Evolutionary conservation across 2,888 invertebrate genomes (phyloP).

Genomic region (Lagria hirta): DNA sequence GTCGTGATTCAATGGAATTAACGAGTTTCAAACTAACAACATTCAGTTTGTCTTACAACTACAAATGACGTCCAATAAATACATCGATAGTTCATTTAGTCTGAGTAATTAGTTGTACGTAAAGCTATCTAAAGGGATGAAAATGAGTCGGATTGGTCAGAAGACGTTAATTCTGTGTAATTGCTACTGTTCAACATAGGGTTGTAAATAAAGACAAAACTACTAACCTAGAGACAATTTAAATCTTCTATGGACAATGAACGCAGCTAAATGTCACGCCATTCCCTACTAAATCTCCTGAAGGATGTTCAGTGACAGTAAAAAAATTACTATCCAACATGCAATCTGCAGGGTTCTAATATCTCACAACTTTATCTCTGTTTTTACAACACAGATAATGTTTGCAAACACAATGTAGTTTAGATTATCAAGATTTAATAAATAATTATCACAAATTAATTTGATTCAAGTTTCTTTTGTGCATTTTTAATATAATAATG

Average conservation of each 20-base stretch:
- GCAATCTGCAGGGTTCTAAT: conserved; percentile 37
- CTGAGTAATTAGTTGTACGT: conserved; percentile 13
- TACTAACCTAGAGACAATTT: conserved; percentile 52
- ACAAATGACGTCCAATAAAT: conserved; percentile 19
- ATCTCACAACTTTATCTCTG: conserved; percentile 8
- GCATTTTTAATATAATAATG: no score
- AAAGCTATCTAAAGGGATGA: neutral
- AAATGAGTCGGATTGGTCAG: neutral
- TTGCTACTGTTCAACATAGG: conserved; percentile 49
- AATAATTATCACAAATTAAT: no score
- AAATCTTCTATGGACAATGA: conserved; percentile 50
- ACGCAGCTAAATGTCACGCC: conserved; percentile 52
- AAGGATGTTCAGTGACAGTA: conserved; percentile 45
- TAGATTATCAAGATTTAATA: no score
- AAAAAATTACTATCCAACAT: conserved; percentile 51
- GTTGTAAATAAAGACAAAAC: conserved; percentile 49
- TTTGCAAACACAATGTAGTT: no score
- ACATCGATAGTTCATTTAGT: conserved; percentile 22
- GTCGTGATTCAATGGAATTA: conserved; percentile 54
- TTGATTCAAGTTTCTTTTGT: no score
- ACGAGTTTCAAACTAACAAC: conserved; percentile 48
- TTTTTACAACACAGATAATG: no score
- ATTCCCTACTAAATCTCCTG: conserved; percentile 54
- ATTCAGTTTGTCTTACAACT: conserved; percentile 32
- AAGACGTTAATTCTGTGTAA: no score